Conservation (phyloP, 92 coral and sea anemone species). For the Diadumene lineata region DNA sequence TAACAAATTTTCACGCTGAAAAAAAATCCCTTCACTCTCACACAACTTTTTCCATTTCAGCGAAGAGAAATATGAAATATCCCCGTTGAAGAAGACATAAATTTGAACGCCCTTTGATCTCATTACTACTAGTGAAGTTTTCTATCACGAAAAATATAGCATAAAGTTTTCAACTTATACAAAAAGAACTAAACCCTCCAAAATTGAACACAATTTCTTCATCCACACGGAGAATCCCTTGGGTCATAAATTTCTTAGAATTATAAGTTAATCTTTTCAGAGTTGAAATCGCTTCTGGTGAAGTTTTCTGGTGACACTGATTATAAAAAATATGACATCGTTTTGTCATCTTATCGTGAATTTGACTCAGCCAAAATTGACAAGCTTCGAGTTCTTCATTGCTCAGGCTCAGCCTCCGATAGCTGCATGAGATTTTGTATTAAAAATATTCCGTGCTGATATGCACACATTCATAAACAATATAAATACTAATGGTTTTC, state of each 20-base stretch:
- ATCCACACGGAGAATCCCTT: background rate
- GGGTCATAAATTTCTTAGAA: background rate
- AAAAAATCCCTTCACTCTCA: too few species aligned
- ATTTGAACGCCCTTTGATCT: background rate
- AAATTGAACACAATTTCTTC: background rate
- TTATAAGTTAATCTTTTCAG: background rate
- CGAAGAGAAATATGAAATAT: too few species aligned
- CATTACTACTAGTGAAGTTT: background rate
- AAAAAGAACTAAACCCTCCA: background rate
- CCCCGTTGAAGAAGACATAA: background rate
- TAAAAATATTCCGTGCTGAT: too few species aligned
- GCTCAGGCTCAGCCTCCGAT: too few species aligned
- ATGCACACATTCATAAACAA: too few species aligned
- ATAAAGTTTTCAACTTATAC: background rate
- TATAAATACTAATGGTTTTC: too few species aligned
- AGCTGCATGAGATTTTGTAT: too few species aligned
- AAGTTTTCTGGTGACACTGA: background rate
- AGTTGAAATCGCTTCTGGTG: background rate
- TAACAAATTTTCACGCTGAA: too few species aligned
- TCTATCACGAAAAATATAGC: background rate
- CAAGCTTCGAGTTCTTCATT: too few species aligned
- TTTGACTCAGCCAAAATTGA: background rate
- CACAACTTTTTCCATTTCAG: too few species aligned
- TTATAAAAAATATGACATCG: background rate
- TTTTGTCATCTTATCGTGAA: background rate